Evolutionary conservation across 2,888 invertebrate genomes (phyloP), one percentile per base, ranked within the genome.

Genomic region (Dexiosoma caninum): DNA sequence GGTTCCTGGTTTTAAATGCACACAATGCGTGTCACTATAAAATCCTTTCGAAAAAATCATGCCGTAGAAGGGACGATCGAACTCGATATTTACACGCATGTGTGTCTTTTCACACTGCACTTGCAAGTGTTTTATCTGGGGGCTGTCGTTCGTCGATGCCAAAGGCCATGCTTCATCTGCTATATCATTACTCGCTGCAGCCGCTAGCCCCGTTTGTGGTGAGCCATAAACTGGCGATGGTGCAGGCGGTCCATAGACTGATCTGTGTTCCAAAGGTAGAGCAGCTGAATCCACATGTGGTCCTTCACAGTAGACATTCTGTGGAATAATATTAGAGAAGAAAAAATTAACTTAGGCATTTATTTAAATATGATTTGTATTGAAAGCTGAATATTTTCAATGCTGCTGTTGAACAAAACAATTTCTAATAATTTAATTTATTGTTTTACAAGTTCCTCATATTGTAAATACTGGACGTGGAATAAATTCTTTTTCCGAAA

Each of bases 41-140:
- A 95, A 96, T 75, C 96, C 97, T 91, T 97, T 97, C 81, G 97
- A 97, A 92, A 97, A 97, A 88, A 97, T 97, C 95, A 97, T 97
- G 32, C 97, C 97, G 89, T 97, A 97, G 91, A 97, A 97, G 12
- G 97, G 97, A 57, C 97, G 93, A 89, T 97, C 97, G 91, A 97
- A 98, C 90, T 97, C 97, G 86, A 98, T 96, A 90, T 97, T 97
- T 71, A 97, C 97, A 66, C 97, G 93, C 97, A 97, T 97, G 89
- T 97, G 96, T 57, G 97, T 97, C 90, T 97, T 97, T 91, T 97
- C 97, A 91, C 97, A 97, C 89, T 97, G 97, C 84, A 97, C 97
- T 92, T 97, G 96, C 82, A 97, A 91, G 87, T 96, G 96, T 91
- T 97, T 97, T 86, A 97, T 97, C 91, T 97, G 96, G 0, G 97